phyloP scores from a whole-genome alignment of 2,113 vertebrate genomes.

The Forbesichthys papilliferus region DNA sequence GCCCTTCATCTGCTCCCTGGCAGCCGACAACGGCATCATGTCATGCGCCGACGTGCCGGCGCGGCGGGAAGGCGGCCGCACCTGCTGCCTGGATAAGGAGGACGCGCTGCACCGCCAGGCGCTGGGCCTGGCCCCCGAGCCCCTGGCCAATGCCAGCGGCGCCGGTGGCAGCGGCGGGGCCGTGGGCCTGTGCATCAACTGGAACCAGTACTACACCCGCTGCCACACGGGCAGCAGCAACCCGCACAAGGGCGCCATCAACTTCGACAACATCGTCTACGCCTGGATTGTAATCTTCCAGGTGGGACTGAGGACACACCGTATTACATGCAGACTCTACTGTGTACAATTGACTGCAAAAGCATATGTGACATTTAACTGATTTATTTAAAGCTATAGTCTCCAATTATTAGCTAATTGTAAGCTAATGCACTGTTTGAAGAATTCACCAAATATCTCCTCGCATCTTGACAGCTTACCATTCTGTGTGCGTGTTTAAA shows the following conservation, averaged over 20 bases:
- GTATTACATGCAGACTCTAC: no score
- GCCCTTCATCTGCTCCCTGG: slow-evolving; percentile 97
- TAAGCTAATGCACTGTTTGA: no score
- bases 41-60: slow-evolving; percentile 90
- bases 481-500: no score
- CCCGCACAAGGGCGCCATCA: slow-evolving; percentile 97
- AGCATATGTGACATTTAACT: no score
- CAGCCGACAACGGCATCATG: slow-evolving; percentile 96
- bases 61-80: slow-evolving; percentile 86
- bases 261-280: slow-evolving; percentile 98
- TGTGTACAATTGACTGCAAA: no score
- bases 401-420: no score
- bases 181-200: slow-evolving; percentile 88
- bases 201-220: slow-evolving; percentile 96
- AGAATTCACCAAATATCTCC: no score
- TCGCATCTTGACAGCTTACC: no score
- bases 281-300: slow-evolving; percentile 99
- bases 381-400: no score
- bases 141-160: slow-evolving; percentile 72
- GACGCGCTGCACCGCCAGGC: slow-evolving; percentile 86
- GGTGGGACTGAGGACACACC: slow-evolving; percentile 67
- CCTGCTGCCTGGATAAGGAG: slow-evolving; percentile 94
- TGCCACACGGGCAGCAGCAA: slow-evolving; percentile 90
- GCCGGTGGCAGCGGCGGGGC: slow-evolving; percentile 65
- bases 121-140: slow-evolving; percentile 80